phyloP scores from a whole-genome alignment of 2,888 invertebrate genomes.

The Scaptomyza caliginosa region DNA sequence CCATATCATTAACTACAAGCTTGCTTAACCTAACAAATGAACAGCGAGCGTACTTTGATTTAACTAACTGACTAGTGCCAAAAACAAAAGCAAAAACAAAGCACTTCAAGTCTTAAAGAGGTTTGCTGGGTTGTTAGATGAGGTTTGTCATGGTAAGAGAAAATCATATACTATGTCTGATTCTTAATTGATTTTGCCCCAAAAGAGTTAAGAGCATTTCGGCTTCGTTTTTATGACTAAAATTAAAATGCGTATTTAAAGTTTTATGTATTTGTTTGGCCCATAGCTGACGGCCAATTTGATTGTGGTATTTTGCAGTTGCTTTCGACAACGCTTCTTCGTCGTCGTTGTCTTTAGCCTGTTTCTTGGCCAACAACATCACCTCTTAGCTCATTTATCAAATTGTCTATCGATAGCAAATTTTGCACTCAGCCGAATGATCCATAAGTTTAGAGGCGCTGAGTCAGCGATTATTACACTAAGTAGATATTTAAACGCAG shows the following conservation, averaged over 20 bases:
- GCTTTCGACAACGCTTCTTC: constrained; percentile 46
- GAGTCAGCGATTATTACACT: constrained; percentile 47
- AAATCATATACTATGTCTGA: too few species aligned
- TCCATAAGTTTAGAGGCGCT: constrained; percentile 39
- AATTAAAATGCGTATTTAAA: constrained; percentile 14
- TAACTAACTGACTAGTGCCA: constrained; percentile 43
- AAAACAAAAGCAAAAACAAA: constrained; percentile 51
- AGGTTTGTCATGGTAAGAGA: neutral
- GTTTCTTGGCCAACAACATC: constrained; percentile 42
- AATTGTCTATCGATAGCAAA: constrained; percentile 69
- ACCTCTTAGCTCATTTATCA: constrained; percentile 71
- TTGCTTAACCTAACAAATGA: constrained; percentile 15
- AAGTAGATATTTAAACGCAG: constrained; percentile 29
- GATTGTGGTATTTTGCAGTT: constrained; percentile 67
- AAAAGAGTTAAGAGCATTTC: constrained; percentile 44
- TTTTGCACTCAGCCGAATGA: constrained; percentile 60
- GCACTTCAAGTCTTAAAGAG: neutral
- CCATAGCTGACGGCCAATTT: constrained; percentile 75
- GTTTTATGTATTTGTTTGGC: constrained; percentile 65
- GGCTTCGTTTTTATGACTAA: constrained; percentile 1
- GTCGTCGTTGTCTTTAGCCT: constrained; percentile 11
- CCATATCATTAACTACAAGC: constrained; percentile 71
- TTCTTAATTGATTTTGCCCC: too few species aligned
- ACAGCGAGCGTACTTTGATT: constrained; percentile 58
- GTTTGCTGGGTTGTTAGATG: neutral